phyloP scores from a whole-genome alignment of 1,140 invertebrate genomes.

The Marisa cornuarietis region DNA sequence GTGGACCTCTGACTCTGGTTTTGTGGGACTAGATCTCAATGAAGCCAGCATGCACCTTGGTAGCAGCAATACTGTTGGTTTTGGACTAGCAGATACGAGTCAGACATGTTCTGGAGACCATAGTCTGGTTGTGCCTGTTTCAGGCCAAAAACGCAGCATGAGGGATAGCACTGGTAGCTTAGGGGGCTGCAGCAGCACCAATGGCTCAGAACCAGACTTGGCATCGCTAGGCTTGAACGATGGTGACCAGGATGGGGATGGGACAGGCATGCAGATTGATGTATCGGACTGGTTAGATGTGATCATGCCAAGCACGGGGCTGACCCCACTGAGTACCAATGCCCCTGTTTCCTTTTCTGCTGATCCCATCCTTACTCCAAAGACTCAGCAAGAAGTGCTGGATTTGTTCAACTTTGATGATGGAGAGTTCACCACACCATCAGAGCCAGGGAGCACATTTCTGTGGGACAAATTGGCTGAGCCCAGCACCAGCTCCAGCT shows the following conservation, averaged over 20 bases:
- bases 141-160: slow-evolving; percentile 14
- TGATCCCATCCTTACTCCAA: slow-evolving; percentile 72
- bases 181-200: slow-evolving; percentile 22
- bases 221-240: slow-evolving; percentile 44
- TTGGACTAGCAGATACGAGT: slow-evolving; percentile 41
- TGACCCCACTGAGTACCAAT: slow-evolving; percentile 56
- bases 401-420: slow-evolving; percentile 80
- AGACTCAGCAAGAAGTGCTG: slow-evolving; percentile 73
- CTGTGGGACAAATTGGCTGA: slow-evolving; percentile 61
- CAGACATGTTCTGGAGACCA: slow-evolving; percentile 31
- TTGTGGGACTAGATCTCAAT: slow-evolving; percentile 47
- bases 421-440: slow-evolving; percentile 72
- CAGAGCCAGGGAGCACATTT: slow-evolving; percentile 66
- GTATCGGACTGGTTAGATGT: slow-evolving; percentile 78
- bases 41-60: slow-evolving; percentile 32
- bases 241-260: slow-evolving; percentile 36
- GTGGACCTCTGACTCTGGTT: slow-evolving; percentile 53
- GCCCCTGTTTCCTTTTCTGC: slow-evolving; percentile 65
- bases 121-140: slow-evolving; percentile 43
- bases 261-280: slow-evolving; percentile 75
- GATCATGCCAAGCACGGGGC: slow-evolving; percentile 68
- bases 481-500: slow-evolving; percentile 29
- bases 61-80: slow-evolving; percentile 20
- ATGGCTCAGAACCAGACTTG: slow-evolving; percentile 50
- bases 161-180: too few species aligned